phyloP scores from a whole-genome alignment of 2,113 vertebrate genomes.

The Oenanthe melanoleuca region DNA sequence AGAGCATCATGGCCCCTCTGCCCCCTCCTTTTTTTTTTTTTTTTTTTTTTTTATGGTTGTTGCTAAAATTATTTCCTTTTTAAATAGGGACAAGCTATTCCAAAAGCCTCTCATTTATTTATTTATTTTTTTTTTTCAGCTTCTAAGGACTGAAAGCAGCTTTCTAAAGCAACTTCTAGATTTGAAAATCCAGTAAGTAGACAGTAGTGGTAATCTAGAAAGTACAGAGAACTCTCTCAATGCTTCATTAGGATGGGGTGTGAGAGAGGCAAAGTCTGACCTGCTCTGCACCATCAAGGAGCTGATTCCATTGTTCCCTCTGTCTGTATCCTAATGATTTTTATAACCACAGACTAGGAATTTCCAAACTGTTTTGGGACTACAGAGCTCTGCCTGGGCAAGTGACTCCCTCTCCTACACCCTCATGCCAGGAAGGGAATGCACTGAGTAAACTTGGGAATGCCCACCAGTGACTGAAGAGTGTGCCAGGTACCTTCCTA shows the following conservation, averaged over 20 bases:
- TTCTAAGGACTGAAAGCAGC: neutral
- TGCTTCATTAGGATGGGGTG: neutral
- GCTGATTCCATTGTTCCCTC: neutral
- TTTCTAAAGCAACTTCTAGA: constrained; percentile 10
- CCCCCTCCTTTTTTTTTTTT: accelerated
- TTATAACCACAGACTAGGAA: neutral
- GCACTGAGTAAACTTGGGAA: neutral
- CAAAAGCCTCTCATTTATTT: constrained; percentile 8
- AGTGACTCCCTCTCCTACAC: neutral
- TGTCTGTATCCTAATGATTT: neutral
- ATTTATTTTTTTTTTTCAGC: neutral
- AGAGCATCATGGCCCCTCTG: neutral
- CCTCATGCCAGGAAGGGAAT: neutral
- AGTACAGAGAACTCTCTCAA: neutral
- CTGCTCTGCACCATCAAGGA: neutral
- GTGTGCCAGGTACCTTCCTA: neutral
- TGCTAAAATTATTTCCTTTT: neutral
- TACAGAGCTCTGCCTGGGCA: neutral
- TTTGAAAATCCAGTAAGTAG: neutral
- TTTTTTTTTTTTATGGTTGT: neutral
- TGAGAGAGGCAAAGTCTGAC: neutral
- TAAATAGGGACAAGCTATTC: neutral
- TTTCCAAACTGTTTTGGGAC: neutral
- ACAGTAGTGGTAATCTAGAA: neutral
- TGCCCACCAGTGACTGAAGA: neutral